A percentile compares a stretch with the other conserved stretches of the same genome.
phyloP scores from a whole-genome alignment of 2,888 invertebrate genomes.

The Aspidiotus rigidus region DNA sequence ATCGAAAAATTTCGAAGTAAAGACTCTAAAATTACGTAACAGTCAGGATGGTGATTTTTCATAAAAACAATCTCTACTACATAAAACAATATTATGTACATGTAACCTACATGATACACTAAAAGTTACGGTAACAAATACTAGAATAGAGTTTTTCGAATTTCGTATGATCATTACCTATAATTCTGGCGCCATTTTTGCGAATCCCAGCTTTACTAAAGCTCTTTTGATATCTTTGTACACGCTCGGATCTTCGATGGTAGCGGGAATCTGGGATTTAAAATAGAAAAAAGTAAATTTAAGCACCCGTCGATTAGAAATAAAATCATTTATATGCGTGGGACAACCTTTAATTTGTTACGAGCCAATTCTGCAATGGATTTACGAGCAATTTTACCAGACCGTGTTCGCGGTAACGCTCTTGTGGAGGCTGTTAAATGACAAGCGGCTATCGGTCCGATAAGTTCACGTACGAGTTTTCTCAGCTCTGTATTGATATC shows the following conservation, averaged over 20 bases:
- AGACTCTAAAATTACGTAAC: too few relatives aligned
- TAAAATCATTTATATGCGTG: not conserved
- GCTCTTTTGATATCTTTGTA: conserved; percentile 67
- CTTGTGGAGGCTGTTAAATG: conserved; percentile 67
- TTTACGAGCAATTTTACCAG: conserved; percentile 72
- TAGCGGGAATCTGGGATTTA: conserved; percentile 59
- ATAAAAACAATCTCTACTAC: too few relatives aligned
- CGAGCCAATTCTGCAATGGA: conserved; percentile 76
- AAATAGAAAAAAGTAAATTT: conserved; percentile 14
- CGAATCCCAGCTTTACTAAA: conserved; percentile 66
- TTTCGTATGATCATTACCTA: conserved; percentile 21
- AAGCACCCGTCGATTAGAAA: not conserved
- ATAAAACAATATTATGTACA: too few relatives aligned
- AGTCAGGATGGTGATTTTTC: too few relatives aligned
- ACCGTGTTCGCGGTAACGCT: conserved; percentile 77
- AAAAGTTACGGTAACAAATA: too few relatives aligned
- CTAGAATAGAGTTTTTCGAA: too few relatives aligned
- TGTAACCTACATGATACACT: too few relatives aligned
- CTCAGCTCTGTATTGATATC: conserved; percentile 52
- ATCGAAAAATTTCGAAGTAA: too few relatives aligned
- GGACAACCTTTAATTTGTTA: conserved; percentile 60
- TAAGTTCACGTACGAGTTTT: conserved; percentile 52
- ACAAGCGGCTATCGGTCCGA: conserved; percentile 85
- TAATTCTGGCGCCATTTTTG: conserved; percentile 41
- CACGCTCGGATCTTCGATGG: conserved; percentile 77